Evolutionary conservation across 2,113 vertebrate genomes (phyloP).

Genomic region (Turnix velox): DNA sequence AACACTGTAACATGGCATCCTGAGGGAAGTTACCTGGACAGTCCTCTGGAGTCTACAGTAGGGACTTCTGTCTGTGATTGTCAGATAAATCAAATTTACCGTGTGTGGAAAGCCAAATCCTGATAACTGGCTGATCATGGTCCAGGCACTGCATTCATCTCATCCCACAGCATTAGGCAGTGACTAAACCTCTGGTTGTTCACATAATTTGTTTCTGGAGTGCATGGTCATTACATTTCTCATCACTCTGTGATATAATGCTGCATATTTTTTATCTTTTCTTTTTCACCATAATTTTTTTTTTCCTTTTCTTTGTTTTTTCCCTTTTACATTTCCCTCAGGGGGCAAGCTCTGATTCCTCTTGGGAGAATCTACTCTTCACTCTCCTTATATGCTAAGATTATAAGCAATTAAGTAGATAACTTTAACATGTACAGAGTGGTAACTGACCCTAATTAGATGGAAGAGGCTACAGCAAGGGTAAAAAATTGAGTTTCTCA

Average conservation of each 20-base stretch:
- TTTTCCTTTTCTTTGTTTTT: not conserved
- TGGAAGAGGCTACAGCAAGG: not conserved
- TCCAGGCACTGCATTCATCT: not conserved
- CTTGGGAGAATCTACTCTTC: not conserved
- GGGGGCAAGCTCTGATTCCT: not conserved
- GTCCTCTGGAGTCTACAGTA: not conserved
- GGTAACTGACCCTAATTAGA: slow-evolving; percentile 34
- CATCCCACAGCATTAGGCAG: not conserved
- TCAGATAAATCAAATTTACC: not conserved
- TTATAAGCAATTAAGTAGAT: slow-evolving; percentile 29
- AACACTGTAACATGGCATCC: accelerated
- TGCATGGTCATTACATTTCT: not conserved
- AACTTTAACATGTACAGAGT: not conserved
- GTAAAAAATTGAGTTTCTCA: not conserved
- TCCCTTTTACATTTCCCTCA: not conserved
- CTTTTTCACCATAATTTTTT: not conserved
- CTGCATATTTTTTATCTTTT: not conserved
- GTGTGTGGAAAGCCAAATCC: not conserved
- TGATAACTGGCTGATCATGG: not conserved
- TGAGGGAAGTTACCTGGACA: not conserved
- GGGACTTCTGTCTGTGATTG: not conserved
- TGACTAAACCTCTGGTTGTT: not conserved
- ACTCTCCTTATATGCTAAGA: not conserved
- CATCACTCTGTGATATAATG: not conserved
- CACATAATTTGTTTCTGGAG: not conserved